phyloP scores from a whole-genome alignment of 2,797 vertebrate species.

The Hoplostethus mediterraneus region DNA sequence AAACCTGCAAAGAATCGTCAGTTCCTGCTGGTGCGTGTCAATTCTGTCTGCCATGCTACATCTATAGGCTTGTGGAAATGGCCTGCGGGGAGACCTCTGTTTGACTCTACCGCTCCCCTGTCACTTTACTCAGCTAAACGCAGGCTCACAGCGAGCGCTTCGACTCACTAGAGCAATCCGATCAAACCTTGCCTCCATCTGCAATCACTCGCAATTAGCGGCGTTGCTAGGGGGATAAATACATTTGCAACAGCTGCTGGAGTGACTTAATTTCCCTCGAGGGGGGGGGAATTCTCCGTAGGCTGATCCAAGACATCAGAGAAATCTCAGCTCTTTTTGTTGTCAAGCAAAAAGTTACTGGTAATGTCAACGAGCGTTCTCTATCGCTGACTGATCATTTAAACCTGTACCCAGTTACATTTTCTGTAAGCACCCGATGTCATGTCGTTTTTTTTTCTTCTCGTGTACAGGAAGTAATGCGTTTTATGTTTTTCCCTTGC shows the following conservation, averaged over 20 bases:
- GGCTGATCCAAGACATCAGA: constrained; percentile 38
- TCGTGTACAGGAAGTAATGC: no score
- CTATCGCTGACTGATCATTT: background rate
- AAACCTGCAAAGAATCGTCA: constrained; percentile 12
- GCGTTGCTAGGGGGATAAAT: constrained; percentile 72
- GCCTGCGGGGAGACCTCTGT: constrained; percentile 51
- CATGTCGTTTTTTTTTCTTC: no score
- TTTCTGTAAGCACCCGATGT: no score
- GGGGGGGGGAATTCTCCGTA: constrained; percentile 55
- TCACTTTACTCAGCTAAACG: constrained; percentile 35
- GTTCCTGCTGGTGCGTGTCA: constrained; percentile 3
- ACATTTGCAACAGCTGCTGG: constrained; percentile 73
- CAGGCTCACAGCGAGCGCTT: constrained; percentile 41
- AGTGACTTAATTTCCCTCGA: constrained; percentile 65
- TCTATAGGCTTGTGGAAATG: constrained; percentile 33
- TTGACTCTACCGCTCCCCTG: constrained; percentile 51
- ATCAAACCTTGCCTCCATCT: constrained; percentile 67
- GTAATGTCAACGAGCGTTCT: background rate
- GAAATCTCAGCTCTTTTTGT: background rate
- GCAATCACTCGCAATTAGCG: constrained; percentile 74
- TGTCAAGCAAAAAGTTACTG: constrained; percentile 32
- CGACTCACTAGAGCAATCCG: constrained; percentile 52
- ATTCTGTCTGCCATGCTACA: constrained; percentile 34
- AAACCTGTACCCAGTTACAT: no score
- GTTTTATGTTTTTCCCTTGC: no score